phyloP scores from a whole-genome alignment of 1,140 invertebrate genomes.

The Drosophila azteca region DNA sequence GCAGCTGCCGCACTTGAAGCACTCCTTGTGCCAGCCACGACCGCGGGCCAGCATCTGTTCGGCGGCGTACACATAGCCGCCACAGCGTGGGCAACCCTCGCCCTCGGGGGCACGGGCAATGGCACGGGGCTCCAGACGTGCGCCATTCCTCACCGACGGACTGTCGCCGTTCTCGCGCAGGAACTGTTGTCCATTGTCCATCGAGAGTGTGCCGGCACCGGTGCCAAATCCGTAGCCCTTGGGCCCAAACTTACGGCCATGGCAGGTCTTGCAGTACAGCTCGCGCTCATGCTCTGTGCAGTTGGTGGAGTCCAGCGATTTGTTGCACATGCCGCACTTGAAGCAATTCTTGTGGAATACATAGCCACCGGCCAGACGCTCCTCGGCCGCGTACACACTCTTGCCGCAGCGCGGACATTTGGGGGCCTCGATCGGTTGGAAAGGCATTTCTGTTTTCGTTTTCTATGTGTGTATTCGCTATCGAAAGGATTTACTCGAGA shows the following conservation, averaged over 20 bases:
- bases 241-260: slow-evolving; percentile 97
- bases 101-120: slow-evolving; percentile 94
- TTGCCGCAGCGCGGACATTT: slow-evolving; percentile 99
- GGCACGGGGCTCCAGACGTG: slow-evolving; percentile 87
- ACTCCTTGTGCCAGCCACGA: slow-evolving; percentile 97
- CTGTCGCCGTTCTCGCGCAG: slow-evolving; percentile 84
- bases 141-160: slow-evolving; percentile 67
- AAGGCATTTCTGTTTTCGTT: slow-evolving; percentile 88
- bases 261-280: slow-evolving; percentile 98
- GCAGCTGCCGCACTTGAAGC: slow-evolving; percentile 97
- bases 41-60: slow-evolving; percentile 97
- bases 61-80: slow-evolving; percentile 95
- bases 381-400: slow-evolving; percentile 99
- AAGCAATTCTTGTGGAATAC: slow-evolving; percentile 99
- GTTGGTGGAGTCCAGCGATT: slow-evolving; percentile 98
- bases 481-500: slow-evolving; percentile 56
- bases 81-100: slow-evolving; percentile 95
- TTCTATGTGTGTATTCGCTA: slow-evolving; percentile 9
- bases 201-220: slow-evolving; percentile 98
- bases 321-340: slow-evolving; percentile 98
- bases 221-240: slow-evolving; percentile 99
- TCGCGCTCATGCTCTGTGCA: slow-evolving; percentile 97
- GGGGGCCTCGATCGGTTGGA: slow-evolving; percentile 96
- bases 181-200: slow-evolving; percentile 96
- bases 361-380: slow-evolving; percentile 97